phyloP scores from a whole-genome alignment of 2,797 vertebrate species.

The Phyllotis vaccarum region DNA sequence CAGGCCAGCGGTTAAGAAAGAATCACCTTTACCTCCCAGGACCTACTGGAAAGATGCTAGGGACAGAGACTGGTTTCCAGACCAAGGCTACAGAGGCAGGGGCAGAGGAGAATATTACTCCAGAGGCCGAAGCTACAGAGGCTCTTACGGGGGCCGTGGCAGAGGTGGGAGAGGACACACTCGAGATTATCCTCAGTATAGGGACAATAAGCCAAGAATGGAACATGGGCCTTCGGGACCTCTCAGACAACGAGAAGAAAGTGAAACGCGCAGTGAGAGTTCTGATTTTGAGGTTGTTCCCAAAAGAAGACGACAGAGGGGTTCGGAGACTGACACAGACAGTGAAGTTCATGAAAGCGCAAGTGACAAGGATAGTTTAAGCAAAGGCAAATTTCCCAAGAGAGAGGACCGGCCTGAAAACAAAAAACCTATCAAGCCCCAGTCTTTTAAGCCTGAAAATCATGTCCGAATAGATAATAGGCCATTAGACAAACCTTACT shows the following conservation, averaged over 20 bases:
- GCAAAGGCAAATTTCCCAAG: slow-evolving; percentile 88
- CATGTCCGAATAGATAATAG: slow-evolving; percentile 86
- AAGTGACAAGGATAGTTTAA: slow-evolving; percentile 95
- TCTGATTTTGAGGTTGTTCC: slow-evolving; percentile 98
- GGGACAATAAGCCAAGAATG: slow-evolving; percentile 93
- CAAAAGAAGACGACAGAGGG: slow-evolving; percentile 95
- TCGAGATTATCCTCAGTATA: slow-evolving; percentile 94
- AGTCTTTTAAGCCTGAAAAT: slow-evolving; percentile 88
- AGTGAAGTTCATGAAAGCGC: slow-evolving; percentile 97
- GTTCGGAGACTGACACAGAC: slow-evolving; percentile 98
- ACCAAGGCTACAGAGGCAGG: slow-evolving; percentile 94
- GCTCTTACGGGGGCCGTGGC: slow-evolving; percentile 95
- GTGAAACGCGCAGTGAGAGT: slow-evolving; percentile 99
- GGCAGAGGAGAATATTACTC: slow-evolving; percentile 98
- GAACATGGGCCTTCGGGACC: slow-evolving; percentile 91
- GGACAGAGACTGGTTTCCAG: slow-evolving; percentile 95
- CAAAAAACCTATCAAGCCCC: slow-evolving; percentile 87
- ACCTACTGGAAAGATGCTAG: slow-evolving; percentile 94
- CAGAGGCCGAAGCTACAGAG: slow-evolving; percentile 96
- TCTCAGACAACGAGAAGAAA: slow-evolving; percentile 96
- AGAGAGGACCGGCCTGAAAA: slow-evolving; percentile 88
- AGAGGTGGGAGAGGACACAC: slow-evolving; percentile 92
- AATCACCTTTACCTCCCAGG: slow-evolving; percentile 93
- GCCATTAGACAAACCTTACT: slow-evolving; percentile 86
- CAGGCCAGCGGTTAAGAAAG: slow-evolving; percentile 90